A percentile compares a stretch with the other conserved stretches of the same genome.
Conservation (phyloP, 2,797 vertebrate species). For the Sparus aurata region DNA sequence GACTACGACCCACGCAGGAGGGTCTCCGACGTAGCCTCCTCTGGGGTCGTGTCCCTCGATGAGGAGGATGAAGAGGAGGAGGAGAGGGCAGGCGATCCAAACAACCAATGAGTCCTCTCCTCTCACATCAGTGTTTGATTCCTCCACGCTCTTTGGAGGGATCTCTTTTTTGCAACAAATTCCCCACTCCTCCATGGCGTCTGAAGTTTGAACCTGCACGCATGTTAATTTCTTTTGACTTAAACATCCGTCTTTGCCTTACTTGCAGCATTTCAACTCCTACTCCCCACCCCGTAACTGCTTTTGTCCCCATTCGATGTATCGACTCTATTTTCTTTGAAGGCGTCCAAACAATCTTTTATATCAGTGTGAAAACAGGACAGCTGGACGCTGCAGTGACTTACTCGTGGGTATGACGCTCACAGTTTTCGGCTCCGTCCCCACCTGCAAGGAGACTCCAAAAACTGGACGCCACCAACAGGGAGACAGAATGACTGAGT, state of each 20-base stretch:
- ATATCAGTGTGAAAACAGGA: slow-evolving; percentile 64
- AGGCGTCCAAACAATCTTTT: slow-evolving; percentile 87
- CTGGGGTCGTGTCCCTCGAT: slow-evolving; percentile 94
- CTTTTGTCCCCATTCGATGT: slow-evolving; percentile 51
- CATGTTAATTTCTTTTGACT: slow-evolving; percentile 54
- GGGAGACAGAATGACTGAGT: slow-evolving; percentile 61
- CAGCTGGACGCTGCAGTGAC: slow-evolving; percentile 11
- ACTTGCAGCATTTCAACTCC: slow-evolving; percentile 66
- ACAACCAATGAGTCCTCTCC: slow-evolving; percentile 70
- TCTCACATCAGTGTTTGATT: slow-evolving; percentile 39
- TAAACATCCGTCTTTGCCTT: slow-evolving; percentile 76
- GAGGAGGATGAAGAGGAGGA: slow-evolving; percentile 88
- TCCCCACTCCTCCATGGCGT: slow-evolving; percentile 24
- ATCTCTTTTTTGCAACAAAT: slow-evolving; percentile 26
- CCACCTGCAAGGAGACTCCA: slow-evolving; percentile 29
- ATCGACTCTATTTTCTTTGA: slow-evolving; percentile 66
- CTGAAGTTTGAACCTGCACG: slow-evolving; percentile 40
- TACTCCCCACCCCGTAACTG: slow-evolving; percentile 16
- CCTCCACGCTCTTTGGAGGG: slow-evolving; percentile 16
- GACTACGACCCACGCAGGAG: slow-evolving; percentile 86
- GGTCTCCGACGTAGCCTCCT: slow-evolving; percentile 94
- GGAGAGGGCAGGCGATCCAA: slow-evolving; percentile 70
- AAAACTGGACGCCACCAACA: slow-evolving; percentile 38
- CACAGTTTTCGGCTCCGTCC: slow-evolving; percentile 33
- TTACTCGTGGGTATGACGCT: slow-evolving; percentile 54